Evolutionary conservation across 2,113 vertebrate species (phyloP).

Genomic region (Tragelaphus buxtoni): DNA sequence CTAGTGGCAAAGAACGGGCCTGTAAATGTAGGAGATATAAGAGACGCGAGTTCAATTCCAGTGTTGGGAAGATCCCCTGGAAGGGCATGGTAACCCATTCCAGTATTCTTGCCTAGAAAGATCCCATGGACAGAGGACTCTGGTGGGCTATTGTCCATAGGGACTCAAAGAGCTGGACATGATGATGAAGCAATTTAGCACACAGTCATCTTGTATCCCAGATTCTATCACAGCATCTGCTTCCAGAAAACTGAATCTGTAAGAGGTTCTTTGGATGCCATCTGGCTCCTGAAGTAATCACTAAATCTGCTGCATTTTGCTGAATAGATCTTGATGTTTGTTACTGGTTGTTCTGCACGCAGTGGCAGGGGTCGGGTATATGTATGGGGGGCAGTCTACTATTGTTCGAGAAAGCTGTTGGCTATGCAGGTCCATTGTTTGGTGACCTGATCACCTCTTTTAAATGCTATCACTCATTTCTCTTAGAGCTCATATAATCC

Average conservation of each 20-base stretch:
- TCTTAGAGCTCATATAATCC: conserved; percentile 4
- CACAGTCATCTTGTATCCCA: background rate
- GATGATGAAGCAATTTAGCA: background rate
- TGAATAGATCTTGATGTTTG: background rate
- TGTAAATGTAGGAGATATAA: background rate
- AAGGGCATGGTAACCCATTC: background rate
- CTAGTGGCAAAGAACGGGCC: background rate
- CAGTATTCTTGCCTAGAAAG: background rate
- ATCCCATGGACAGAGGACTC: background rate
- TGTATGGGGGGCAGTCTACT: background rate
- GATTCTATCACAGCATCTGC: background rate
- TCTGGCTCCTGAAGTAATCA: background rate
- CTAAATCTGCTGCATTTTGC: background rate
- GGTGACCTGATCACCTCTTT: background rate
- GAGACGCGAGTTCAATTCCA: background rate
- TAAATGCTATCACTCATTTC: background rate
- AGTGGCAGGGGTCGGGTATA: background rate
- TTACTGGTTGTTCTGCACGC: background rate
- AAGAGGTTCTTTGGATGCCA: background rate
- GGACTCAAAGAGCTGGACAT: background rate
- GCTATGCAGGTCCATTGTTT: background rate
- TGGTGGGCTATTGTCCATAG: background rate
- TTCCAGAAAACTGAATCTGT: background rate
- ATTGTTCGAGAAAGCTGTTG: background rate
- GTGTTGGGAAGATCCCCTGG: background rate